Evolutionary conservation across 2,888 invertebrate genomes (phyloP).

Genomic region (Epirrhoe alternata): DNA sequence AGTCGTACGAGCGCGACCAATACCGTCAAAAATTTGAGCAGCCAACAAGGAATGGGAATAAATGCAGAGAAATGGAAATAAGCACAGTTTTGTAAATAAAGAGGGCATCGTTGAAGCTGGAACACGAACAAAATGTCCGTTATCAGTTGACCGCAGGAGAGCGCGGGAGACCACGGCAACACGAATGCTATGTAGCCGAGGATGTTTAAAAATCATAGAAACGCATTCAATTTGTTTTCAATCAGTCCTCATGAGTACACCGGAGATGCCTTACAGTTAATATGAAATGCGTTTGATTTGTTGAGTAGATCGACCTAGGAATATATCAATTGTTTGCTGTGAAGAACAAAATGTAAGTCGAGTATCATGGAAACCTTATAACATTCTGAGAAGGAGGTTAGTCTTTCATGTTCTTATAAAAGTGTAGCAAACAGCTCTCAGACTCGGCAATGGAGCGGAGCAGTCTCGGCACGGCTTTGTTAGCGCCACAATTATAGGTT

Average conservation of each 20-base stretch:
- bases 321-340: too few relatives aligned
- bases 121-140: conserved; percentile 17
- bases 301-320: too few relatives aligned
- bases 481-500: conserved; percentile 21
- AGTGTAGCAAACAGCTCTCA: not conserved
- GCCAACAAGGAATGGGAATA: not conserved
- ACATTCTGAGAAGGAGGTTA: not conserved
- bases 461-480: conserved; percentile 5
- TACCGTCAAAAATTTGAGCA: not conserved
- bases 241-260: too few relatives aligned
- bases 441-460: not conserved
- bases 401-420: not conserved
- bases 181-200: not conserved
- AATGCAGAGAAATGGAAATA: conserved; percentile 6
- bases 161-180: not conserved
- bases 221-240: too few relatives aligned
- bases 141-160: conserved; percentile 16
- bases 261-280: too few relatives aligned
- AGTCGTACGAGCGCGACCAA: too few relatives aligned
- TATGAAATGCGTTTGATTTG: too few relatives aligned
- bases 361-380: not conserved
- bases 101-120: conserved; percentile 19
- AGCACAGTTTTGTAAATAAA: conserved; percentile 15
- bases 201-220: too few relatives aligned
- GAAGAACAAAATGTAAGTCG: too few relatives aligned